Evolutionary conservation across 2,888 invertebrate genomes (phyloP).

Genomic region (Phymatocera aterrima): DNA sequence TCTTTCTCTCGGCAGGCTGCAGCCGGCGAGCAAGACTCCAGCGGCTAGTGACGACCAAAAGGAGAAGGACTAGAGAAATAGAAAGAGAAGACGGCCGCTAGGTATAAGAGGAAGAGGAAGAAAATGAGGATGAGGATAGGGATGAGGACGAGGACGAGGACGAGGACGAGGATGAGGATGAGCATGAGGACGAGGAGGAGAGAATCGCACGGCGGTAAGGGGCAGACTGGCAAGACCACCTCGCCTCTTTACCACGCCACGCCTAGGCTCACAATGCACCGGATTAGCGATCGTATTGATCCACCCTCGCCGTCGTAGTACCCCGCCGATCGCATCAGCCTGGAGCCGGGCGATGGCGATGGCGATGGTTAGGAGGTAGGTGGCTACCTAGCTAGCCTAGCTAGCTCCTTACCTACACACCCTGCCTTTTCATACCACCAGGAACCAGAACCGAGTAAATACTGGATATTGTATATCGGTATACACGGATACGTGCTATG

Average conservation of each 20-base stretch:
- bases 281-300: conserved; percentile 75
- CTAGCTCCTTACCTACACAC: neutral
- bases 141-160: conserved; percentile 50
- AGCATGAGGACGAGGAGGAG: conserved; percentile 48
- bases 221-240: conserved; percentile 68
- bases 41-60: conserved; percentile 37
- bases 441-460: neutral
- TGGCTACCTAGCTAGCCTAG: neutral
- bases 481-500: neutral
- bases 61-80: conserved; percentile 38
- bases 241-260: conserved; percentile 73
- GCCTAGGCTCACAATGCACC: conserved; percentile 74
- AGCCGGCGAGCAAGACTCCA: conserved; percentile 40
- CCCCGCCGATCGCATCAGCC: conserved; percentile 58
- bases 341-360: conserved; percentile 39
- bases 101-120: too few species aligned
- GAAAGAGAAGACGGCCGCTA: conserved; percentile 49
- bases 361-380: conserved; percentile 45
- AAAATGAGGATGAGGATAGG: conserved; percentile 44
- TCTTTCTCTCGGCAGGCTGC: neutral
- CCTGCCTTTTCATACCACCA: neutral
- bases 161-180: conserved; percentile 49
- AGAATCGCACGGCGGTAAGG: conserved; percentile 57
- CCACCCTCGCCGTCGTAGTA: conserved; percentile 71
- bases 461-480: too few species aligned